These are phyloP conservation scores for Pangasius sanitwongsei DNA, from an alignment of 2,797 vertebrate genomes.

Conservation along the genomic window DNA sequence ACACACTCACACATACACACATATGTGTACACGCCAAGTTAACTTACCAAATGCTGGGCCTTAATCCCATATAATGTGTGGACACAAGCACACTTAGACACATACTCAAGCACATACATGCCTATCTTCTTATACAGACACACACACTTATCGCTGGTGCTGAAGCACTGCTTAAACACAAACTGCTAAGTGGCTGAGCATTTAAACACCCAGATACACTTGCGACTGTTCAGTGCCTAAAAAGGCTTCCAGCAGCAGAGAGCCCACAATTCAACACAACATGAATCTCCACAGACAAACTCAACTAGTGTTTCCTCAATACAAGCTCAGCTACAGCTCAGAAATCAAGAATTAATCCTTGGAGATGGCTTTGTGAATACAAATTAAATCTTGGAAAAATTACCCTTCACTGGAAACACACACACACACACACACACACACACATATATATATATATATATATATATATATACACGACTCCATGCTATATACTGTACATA, in stretches of 20 bases:
- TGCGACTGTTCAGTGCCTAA: constrained; percentile 62
- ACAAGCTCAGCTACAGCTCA: constrained; percentile 2
- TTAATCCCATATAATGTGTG: not conserved
- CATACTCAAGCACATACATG: constrained; percentile 24
- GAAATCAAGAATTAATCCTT: not conserved
- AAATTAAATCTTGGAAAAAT: constrained; percentile 1
- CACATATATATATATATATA: no score
- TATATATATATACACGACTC: no score
- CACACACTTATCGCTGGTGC: constrained; percentile 58
- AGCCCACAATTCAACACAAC: constrained; percentile 55
- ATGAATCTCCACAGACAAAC: constrained; percentile 59
- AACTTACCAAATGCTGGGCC: constrained; percentile 14
- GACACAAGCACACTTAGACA: constrained; percentile 20
- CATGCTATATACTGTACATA: not conserved
- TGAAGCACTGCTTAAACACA: constrained; percentile 67
- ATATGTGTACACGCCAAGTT: not conserved
- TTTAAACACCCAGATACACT: constrained; percentile 65
- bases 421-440: no score
- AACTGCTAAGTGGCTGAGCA: constrained; percentile 55
- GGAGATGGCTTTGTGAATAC: not conserved
- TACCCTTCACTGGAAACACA: not conserved
- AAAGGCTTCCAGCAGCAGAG: constrained; percentile 65
- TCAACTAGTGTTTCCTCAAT: constrained; percentile 29
- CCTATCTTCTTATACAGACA: constrained; percentile 38
- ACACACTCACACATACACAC: not conserved